Conservation (phyloP, 2,113 vertebrate species). For the Prunella himalayana region DNA sequence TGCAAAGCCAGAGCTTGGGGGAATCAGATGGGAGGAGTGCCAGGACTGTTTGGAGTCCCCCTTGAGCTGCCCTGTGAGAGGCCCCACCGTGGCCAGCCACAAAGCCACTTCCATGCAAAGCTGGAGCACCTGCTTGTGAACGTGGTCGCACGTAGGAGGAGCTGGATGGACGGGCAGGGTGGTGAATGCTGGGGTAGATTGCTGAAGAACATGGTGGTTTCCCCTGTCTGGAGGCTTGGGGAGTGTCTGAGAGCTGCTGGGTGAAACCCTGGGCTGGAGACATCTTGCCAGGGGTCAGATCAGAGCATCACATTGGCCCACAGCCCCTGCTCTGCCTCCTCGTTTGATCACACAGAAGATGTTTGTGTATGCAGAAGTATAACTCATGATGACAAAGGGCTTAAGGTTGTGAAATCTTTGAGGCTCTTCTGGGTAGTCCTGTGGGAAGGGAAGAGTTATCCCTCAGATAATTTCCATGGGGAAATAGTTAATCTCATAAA, state of each 20-base stretch:
- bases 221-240: not conserved
- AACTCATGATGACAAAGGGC: not conserved
- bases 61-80: not conserved
- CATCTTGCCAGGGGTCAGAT: not conserved
- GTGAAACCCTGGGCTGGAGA: not conserved
- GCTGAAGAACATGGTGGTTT: not conserved
- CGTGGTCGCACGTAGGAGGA: fast-evolving
- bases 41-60: not conserved
- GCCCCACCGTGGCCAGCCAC: no score
- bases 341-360: fast-evolving
- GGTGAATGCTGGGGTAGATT: not conserved
- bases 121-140: not conserved
- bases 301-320: not conserved
- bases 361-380: not conserved
- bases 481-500: slow-evolving; percentile 2
- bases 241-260: not conserved
- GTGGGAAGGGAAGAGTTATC: slow-evolving; percentile 9
- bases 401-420: not conserved
- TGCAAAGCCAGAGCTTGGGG: not conserved
- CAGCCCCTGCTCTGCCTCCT: not conserved
- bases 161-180: not conserved
- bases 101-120: not conserved
- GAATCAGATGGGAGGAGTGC: not conserved
- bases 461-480: not conserved
- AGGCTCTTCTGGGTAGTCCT: not conserved